Base-by-base conservation (phyloP, 1,140 invertebrate genomes). In the Drusus annulatus region DNA sequence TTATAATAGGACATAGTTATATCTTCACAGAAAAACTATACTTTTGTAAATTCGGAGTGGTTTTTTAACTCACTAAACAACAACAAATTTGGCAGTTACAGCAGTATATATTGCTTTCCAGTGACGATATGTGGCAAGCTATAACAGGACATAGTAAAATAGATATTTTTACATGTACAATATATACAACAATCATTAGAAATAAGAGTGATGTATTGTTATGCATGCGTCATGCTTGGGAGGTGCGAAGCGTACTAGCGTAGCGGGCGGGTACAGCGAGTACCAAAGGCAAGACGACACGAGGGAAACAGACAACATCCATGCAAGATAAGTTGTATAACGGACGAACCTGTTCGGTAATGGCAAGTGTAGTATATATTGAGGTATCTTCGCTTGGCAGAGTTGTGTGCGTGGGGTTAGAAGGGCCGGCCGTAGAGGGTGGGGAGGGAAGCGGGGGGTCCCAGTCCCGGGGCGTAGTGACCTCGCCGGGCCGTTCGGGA, bases 331-430 rank as follows among this genome's bases (percentile, higher is more conserved):
- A 77, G 73, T 28, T 23, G 77, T 62, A 63, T 75, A 68, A 80
- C 51, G 76, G 87, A 90, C 89, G 88, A 90, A 90, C 88, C 89
- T 90, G 87, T 81, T 86, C 87, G 84, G 85, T 86, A 88, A 88
- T 88, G 88, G 88, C 86, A 84, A 85, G 83, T 84, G 87, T 84
- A 52, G 83, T 83, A 84, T 87, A 87, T 83, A 85, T 85, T 81
- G 86, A 87, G 84, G 85, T 87, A 78, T 87, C 87, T 65, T 86
- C 86, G 63, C 78, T 81, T 79, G 85, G 84, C 80, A 85, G 84
- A 62, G 86, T 84, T 65, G 83, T 84, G 63, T 73, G 50, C 50
- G 69, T 73, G 50, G 45, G 73, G 68, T 36, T 36, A 36, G 31
- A 36, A 36, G 31, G 31, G 56, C 68, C 45, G 81, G 28, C 25